Evolutionary conservation across 2,113 vertebrate species (phyloP), one percentile per base, ranked within the genome.

Genomic region (Panthera tigris): DNA sequence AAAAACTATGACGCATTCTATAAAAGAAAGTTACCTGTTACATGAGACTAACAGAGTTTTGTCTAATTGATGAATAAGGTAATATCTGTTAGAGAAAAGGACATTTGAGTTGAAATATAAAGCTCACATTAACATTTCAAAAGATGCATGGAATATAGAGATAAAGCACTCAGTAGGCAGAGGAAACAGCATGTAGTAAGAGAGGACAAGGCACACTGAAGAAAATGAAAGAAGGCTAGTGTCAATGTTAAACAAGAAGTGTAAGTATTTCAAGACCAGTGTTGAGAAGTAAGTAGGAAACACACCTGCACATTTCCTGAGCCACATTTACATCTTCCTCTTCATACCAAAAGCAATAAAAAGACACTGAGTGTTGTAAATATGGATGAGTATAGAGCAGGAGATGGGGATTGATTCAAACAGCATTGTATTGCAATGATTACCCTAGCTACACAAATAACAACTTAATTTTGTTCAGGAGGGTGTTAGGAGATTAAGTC

Each of bases 61-160:
- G 48, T 15, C 15, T 95, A 71, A 48, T 18, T 76, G 39, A 45
- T 31, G 4, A 52, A 63, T 63, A 91, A 33, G 2, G 23, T 5
- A 81, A 76, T 33, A 71, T 4, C 45, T 95, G 19, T 5, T 55
- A 87, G 4, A 87, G 8, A 95, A 94, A 73, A 9, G 45, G 0
- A 78, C 19, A 23, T 81, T 95, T 89, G n/a, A 71, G 29, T 73
- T 83, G 31, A 83, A 78, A 73, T 31, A 66, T 21, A 84, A 79
- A 91, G 16, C 3, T 33, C 29, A 61, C 33, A 68, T 50, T 55
- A 79, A 65, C 68, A 73, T 61, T 48, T 76, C 41, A 41, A 89
- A 89, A 23, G 16, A 61, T 48, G 8, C 10, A 6, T 14, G 63
- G 11, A 1, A 12, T 83, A 23, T 9, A 16, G 3, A 55, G 12